phyloP scores from a whole-genome alignment of 2,113 vertebrate genomes.

The Rallus limicola region DNA sequence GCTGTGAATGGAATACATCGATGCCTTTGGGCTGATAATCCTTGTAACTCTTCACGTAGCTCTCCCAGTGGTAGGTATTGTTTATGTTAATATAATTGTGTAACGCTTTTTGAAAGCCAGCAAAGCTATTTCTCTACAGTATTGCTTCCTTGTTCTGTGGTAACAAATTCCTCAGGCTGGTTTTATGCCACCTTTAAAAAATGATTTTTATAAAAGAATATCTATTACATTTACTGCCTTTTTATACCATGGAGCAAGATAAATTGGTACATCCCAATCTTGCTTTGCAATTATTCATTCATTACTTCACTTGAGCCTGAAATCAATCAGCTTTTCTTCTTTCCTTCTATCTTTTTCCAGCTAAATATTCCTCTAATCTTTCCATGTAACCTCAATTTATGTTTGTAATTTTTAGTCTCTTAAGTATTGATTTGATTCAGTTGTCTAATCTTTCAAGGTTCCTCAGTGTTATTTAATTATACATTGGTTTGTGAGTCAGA shows the following conservation, averaged over 20 bases:
- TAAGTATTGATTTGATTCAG: background rate
- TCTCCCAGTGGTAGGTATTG: background rate
- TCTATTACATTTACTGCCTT: background rate
- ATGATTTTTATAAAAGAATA: constrained; percentile 4
- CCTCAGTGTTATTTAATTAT: background rate
- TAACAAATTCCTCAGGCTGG: constrained; percentile 28
- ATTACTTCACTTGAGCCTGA: background rate
- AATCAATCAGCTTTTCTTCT: constrained; percentile 25
- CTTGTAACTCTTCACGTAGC: background rate
- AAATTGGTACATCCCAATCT: background rate
- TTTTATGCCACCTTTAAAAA: constrained; percentile 22
- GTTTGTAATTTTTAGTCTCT: background rate
- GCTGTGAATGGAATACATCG: background rate
- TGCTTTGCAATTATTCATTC: background rate
- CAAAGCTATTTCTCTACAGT: background rate
- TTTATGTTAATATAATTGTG: constrained; percentile 37
- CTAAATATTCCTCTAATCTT: constrained; percentile 16
- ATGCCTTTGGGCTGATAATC: background rate
- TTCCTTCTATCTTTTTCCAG: background rate
- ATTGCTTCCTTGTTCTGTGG: background rate
- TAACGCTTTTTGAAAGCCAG: constrained; percentile 5
- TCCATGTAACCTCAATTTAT: background rate
- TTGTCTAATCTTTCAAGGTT: background rate
- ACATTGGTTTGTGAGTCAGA: background rate
- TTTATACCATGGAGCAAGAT: background rate